Conservation (phyloP, 1,140 invertebrate species). For the Saccostrea glomerata region DNA sequence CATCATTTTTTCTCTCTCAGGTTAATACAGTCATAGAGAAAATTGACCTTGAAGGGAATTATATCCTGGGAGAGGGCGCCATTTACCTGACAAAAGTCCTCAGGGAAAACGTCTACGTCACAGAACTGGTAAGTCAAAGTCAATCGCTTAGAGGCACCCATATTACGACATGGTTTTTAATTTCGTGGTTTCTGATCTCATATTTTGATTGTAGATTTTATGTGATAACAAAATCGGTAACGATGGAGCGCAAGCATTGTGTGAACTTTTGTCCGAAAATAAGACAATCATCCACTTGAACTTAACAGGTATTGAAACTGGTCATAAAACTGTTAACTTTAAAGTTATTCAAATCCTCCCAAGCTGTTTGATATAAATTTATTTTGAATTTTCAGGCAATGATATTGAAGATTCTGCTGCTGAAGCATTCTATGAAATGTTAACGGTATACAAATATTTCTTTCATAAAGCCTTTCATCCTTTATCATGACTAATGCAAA, state of each 20-base stretch:
- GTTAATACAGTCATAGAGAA: constrained; percentile 66
- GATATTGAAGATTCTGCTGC: constrained; percentile 65
- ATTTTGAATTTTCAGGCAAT: constrained; percentile 61
- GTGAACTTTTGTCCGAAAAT: constrained; percentile 69
- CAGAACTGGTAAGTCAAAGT: constrained; percentile 64
- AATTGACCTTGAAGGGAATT: constrained; percentile 71
- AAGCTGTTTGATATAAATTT: neutral
- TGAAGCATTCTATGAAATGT: constrained; percentile 65
- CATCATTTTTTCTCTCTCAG: constrained; percentile 37
- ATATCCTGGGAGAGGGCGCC: constrained; percentile 65
- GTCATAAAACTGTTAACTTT: too few relatives aligned
- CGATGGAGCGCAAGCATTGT: constrained; percentile 64
- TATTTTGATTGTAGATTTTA: constrained; percentile 63
- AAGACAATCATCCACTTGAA: constrained; percentile 68
- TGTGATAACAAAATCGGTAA: constrained; percentile 72
- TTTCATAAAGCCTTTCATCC: neutral
- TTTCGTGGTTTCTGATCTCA: neutral
- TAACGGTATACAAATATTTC: constrained; percentile 59
- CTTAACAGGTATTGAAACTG: constrained; percentile 62
- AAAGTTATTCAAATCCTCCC: too few relatives aligned
- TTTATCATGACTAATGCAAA: neutral
- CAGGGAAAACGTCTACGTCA: constrained; percentile 71
- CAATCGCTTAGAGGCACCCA: neutral
- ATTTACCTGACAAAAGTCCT: constrained; percentile 64
- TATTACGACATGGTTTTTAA: neutral